Evolutionary conservation across 1,140 invertebrate species (phyloP), one percentile per base, ranked within the genome.

Genomic region (Neodiprion pinetum): DNA sequence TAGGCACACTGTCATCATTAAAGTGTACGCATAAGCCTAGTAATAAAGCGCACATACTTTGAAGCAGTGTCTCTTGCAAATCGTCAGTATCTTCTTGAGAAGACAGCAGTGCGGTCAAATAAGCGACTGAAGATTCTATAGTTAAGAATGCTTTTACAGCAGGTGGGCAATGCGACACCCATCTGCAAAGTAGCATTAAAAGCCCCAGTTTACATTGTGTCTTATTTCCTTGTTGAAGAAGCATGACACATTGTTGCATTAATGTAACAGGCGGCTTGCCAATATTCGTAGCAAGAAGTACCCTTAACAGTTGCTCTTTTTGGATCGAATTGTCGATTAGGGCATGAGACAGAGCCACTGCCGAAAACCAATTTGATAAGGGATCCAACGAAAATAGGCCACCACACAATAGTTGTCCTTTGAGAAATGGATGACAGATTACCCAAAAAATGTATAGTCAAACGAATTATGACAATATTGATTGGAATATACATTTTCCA

Each of bases 321-420:
- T 98, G 95, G 7, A 91, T 92, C 4, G 92, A 90, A 85, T 97
- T 98, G 75, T 98, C 96, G 1, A 97, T 92, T n/a, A 99, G 88
- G 0, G 94, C 93, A 81, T 99, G 96, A 80, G 96, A 94, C 14
- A 99, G 88, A 11, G 97, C 95, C 7, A 99, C 95, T 0, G 97
- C 91, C 1, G 96, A 95, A 88, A 99, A 98, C 98, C 98, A 99
- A 85, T 97, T 98, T n/a, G 95, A 97, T n/a, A 98, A 88, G 17
- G 95, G 89, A 85, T 99, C 98, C 0, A 91, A 88, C 68, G 95
- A 97, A 86, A 99, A 99, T 12, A 99, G 88, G 1, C 98, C 97
- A 21, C 95, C 94, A 84, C 97, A 99, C 4, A 99, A 90, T n/a
- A 99, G 89, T 87, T 99, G 97, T 1, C 98, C 98, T 90, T 71